Base-by-base conservation (phyloP, 2,888 invertebrate species). In the Muschampia staudingeri region DNA sequence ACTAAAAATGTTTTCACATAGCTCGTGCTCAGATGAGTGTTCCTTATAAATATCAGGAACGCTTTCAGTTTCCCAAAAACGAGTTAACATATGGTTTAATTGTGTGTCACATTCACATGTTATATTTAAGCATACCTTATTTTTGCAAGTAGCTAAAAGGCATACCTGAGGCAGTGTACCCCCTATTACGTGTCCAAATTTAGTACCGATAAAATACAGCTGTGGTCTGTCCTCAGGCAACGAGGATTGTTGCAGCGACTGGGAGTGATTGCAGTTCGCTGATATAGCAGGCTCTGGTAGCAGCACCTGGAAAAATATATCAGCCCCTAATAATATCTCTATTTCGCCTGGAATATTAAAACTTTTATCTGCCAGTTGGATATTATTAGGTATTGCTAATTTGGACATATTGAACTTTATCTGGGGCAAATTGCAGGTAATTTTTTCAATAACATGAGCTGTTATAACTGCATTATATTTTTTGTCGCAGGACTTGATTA, bases 101-200 rank as follows among this genome's bases (percentile, higher is more conserved):
- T 52, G 52, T 52, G 52, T 52, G 52, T 52, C 52, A 52, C 52
- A 52, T 52, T 52, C 52, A 52, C 52, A 52, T 52, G 52, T n/a
- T n/a, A 52, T n/a, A 52, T 16, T 52, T 52, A 52, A 52, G n/a
- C 52, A 52, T 11, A 52, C 6, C 7, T 52, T 52, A 52, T 52
- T 52, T n/a, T 52, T 52, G n/a, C 52, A n/a, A 52, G 52, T n/a
- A 52, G 52, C 52, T 52, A n/a, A 52, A 52, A 52, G 6, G 52
- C 52, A 52, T 52, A 52, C 52, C 52, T 52, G 52, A 11, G 52
- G n/a, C n/a, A 52, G 52, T 5, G 8, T 52, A 52, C n/a, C 52
- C 1, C 52, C n/a, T 52, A 52, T n/a, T 52, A 52, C n/a, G 6
- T n/a, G n/a, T 6, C 52, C 52, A 52, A 52, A 52, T 52, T 52